Evolutionary conservation across 2,113 vertebrate genomes (phyloP).

Genomic region (Cathartes aura): DNA sequence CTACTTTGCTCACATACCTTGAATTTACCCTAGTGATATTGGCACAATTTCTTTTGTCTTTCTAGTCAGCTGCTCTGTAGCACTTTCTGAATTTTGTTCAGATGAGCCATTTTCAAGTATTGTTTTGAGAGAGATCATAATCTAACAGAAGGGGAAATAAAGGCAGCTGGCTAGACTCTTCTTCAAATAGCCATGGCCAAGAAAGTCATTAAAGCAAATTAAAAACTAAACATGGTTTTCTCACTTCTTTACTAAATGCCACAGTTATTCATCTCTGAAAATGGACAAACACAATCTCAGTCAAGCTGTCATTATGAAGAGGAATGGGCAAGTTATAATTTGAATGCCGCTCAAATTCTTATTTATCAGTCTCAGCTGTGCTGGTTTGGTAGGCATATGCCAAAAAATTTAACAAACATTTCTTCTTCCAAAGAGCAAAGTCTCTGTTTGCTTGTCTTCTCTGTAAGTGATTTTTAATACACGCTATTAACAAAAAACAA

Average conservation of each 20-base stretch:
- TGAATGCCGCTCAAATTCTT: slow-evolving; percentile 50
- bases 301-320: slow-evolving; percentile 53
- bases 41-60: slow-evolving; percentile 9
- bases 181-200: slow-evolving; percentile 45
- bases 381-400: background rate
- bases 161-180: slow-evolving; percentile 19
- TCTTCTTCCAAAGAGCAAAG: slow-evolving; percentile 1
- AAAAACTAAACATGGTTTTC: slow-evolving; percentile 28
- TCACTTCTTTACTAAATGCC: slow-evolving; percentile 32
- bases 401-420: slow-evolving; percentile 11
- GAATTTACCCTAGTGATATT: background rate
- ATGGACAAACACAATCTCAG: slow-evolving; percentile 45
- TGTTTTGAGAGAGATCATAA: slow-evolving; percentile 54
- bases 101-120: slow-evolving; percentile 52
- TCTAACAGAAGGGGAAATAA: slow-evolving; percentile 49
- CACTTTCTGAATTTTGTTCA: slow-evolving; percentile 47
- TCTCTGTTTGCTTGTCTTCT: background rate
- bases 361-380: slow-evolving; percentile 32
- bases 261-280: slow-evolving; percentile 57
- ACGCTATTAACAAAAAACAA: background rate
- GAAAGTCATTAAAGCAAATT: slow-evolving; percentile 61
- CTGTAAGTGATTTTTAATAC: background rate
- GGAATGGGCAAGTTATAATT: slow-evolving; percentile 28
- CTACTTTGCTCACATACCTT: slow-evolving; percentile 1
- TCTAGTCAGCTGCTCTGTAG: slow-evolving; percentile 15